These are phyloP conservation scores for Pandion haliaetus DNA, from an alignment of 2,113 vertebrate species.

Conservation along the genomic window DNA sequence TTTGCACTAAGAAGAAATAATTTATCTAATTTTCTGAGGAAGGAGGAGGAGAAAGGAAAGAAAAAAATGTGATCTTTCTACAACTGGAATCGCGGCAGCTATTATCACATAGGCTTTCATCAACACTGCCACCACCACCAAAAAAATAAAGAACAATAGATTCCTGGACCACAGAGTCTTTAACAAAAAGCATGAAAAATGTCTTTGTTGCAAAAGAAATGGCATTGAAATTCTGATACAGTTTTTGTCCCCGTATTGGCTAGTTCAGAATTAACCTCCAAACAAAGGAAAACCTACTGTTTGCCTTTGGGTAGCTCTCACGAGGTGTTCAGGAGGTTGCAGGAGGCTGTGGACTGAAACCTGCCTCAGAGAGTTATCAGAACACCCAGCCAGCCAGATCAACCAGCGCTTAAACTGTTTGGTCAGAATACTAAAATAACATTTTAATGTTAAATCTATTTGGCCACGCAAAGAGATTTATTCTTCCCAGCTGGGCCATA, in stretches of 20 bases:
- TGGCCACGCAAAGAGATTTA: background rate
- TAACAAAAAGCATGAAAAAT: background rate
- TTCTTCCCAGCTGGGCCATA: constrained; percentile 19
- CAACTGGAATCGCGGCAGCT: background rate
- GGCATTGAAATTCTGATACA: background rate
- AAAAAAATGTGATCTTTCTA: background rate
- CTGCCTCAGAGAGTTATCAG: background rate
- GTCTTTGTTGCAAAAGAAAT: background rate
- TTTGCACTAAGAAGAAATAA: background rate
- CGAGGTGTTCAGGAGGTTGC: background rate
- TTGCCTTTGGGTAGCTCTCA: background rate
- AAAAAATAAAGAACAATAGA: background rate
- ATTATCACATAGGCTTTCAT: background rate
- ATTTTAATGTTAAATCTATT: constrained; percentile 37
- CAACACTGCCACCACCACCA: background rate
- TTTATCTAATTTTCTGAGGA: background rate
- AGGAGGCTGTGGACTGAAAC: background rate
- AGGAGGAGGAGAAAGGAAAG: background rate
- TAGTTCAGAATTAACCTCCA: background rate
- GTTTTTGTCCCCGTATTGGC: background rate
- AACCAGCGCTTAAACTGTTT: background rate
- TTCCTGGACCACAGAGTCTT: background rate
- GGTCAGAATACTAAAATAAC: constrained; percentile 44
- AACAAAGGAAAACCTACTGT: background rate
- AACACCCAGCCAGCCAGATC: background rate